Evolutionary conservation across 2,113 vertebrate genomes (phyloP).

Genomic region (Brachionichthys hirsutus): DNA sequence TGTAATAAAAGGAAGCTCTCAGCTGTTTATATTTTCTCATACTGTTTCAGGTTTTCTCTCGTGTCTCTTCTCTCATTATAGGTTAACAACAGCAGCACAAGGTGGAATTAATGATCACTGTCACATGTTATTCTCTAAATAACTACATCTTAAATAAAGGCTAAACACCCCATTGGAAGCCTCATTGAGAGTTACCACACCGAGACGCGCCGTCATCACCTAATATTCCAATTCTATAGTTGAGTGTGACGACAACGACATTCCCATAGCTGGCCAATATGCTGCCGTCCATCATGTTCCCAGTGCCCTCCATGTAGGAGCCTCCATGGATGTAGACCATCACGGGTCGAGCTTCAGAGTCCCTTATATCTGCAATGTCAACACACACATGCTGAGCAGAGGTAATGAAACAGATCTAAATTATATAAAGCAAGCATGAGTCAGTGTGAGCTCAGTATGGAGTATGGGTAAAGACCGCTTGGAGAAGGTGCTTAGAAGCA

Average conservation of each 20-base stretch:
- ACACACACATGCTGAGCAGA: conserved; percentile 42
- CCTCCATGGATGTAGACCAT: conserved; percentile 98
- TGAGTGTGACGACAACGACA: conserved; percentile 96
- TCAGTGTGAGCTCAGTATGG: conserved; percentile 36
- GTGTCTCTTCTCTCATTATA: conserved; percentile 7
- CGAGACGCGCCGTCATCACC: conserved; percentile 73
- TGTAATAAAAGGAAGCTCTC: conserved; percentile 42
- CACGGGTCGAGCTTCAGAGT: conserved; percentile 93
- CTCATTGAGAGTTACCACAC: conserved; percentile 18
- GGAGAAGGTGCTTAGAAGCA: conserved; percentile 58
- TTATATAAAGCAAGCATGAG: conserved; percentile 31
- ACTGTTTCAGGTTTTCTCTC: conserved; percentile 10
- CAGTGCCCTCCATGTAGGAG: conserved; percentile 98
- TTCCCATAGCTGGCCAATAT: conserved; percentile 97
- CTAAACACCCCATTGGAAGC: conserved; percentile 34
- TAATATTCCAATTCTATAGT: conserved; percentile 96
- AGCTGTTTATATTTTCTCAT: conserved; percentile 9
- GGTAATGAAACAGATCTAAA: conserved; percentile 49
- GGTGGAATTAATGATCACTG: conserved; percentile 22
- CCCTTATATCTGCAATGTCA: conserved; percentile 89
- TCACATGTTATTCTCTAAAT: conserved; percentile 15
- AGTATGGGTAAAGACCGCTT: conserved; percentile 47
- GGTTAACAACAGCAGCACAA: conserved; percentile 13
- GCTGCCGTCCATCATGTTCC: conserved; percentile 98
- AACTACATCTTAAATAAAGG: conserved; percentile 9